Percentiles rank a stretch among this genome's conserved stretches.
These are phyloP conservation scores for Gandaritis pyraliata DNA, from an alignment of 2,888 invertebrate species.

Conservation along the genomic window DNA sequence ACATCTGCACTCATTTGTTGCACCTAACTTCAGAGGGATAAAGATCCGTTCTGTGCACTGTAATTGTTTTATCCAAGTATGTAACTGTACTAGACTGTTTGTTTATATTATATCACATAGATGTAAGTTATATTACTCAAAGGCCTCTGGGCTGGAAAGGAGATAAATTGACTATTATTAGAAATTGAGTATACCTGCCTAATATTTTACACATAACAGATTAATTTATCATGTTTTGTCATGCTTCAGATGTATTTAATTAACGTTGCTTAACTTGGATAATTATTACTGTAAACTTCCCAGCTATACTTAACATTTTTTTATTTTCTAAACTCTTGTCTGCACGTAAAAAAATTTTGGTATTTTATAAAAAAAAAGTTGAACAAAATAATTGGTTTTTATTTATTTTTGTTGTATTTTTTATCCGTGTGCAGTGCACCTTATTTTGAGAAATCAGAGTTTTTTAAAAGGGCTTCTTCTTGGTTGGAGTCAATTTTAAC, in stretches of 20 bases:
- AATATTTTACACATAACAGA: constrained; percentile 41
- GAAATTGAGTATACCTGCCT: constrained; percentile 28
- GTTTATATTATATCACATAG: constrained; percentile 62
- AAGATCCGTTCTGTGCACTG: too few relatives aligned
- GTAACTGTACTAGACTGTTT: constrained; percentile 61
- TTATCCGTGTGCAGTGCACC: too few relatives aligned
- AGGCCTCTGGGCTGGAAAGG: constrained; percentile 25
- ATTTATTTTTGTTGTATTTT: too few relatives aligned
- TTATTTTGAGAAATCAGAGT: too few relatives aligned
- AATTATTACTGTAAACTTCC: constrained; percentile 35
- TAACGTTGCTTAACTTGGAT: constrained; percentile 36
- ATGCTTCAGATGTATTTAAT: constrained; percentile 40
- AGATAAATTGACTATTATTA: constrained; percentile 39
- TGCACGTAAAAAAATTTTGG: constrained; percentile 66
- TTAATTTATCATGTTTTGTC: constrained; percentile 38
- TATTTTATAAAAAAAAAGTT: constrained; percentile 70
- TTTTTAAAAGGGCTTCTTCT: too few relatives aligned
- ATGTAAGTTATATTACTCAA: constrained; percentile 58
- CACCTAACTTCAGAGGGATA: too few relatives aligned
- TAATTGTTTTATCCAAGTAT: constrained; percentile 26
- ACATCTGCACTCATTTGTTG: too few relatives aligned
- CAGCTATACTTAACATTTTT: constrained; percentile 51
- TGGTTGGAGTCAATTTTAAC: too few relatives aligned
- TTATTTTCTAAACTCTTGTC: constrained; percentile 59
- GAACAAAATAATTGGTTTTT: constrained; percentile 23